phyloP scores from a whole-genome alignment of 2,888 invertebrate species.

The Eremobia ochroleuca region DNA sequence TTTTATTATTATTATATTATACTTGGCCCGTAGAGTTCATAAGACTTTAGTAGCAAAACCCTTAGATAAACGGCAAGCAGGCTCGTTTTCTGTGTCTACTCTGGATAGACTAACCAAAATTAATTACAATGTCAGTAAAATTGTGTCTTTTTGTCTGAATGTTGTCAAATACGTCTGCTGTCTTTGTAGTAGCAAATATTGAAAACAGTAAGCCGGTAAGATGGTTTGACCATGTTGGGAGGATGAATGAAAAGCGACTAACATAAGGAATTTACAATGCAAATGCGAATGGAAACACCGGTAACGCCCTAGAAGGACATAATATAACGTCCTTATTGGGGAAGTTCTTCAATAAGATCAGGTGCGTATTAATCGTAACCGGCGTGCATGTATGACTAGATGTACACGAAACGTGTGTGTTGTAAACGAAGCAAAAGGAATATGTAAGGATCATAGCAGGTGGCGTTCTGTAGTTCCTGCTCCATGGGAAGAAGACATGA shows the following conservation, averaged over 20 bases:
- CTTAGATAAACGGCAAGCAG: background rate
- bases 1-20: too few species aligned
- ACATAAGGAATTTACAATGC: background rate
- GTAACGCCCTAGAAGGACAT: too few species aligned
- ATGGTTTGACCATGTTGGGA: background rate
- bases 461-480: background rate
- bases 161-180: background rate
- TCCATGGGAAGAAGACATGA: too few species aligned
- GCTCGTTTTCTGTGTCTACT: background rate
- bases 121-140: background rate
- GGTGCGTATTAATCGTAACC: background rate
- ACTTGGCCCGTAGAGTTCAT: background rate
- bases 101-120: background rate
- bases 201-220: background rate
- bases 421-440: background rate
- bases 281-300: background rate
- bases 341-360: background rate
- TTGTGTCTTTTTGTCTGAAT: too few species aligned
- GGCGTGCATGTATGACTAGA: background rate
- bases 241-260: background rate
- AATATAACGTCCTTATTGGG: background rate
- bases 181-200: too few species aligned
- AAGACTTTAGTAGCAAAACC: background rate
- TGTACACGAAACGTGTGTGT: too few species aligned
- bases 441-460: background rate